phyloP scores from a whole-genome alignment of 1,140 invertebrate species.

The Drosophila willistoni region DNA sequence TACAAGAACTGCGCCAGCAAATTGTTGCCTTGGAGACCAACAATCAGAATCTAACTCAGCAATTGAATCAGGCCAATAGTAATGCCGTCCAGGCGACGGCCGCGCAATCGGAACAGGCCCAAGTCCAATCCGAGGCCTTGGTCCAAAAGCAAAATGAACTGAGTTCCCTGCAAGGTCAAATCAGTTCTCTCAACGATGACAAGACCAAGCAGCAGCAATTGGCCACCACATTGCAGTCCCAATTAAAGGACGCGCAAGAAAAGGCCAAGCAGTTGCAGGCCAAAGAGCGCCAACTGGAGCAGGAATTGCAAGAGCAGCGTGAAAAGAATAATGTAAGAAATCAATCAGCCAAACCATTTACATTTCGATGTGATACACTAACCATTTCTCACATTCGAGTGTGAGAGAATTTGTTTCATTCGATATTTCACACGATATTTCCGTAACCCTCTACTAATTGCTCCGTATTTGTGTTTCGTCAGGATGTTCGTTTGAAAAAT shows the following conservation, averaged over 20 bases:
- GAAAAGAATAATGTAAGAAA: slow-evolving; percentile 91
- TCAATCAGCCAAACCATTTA: too few relatives aligned
- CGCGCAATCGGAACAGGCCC: slow-evolving; percentile 62
- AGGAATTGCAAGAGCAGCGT: slow-evolving; percentile 87
- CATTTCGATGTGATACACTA: neutral
- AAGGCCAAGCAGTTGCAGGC: slow-evolving; percentile 54
- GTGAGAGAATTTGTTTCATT: neutral
- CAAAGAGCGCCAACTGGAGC: slow-evolving; percentile 68
- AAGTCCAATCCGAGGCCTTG: slow-evolving; percentile 50
- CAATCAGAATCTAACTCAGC: slow-evolving; percentile 45
- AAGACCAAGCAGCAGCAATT: slow-evolving; percentile 55
- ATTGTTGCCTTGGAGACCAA: slow-evolving; percentile 36
- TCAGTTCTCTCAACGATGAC: slow-evolving; percentile 41
- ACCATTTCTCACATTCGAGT: neutral
- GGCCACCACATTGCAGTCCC: slow-evolving; percentile 51
- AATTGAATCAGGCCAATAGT: slow-evolving; percentile 53
- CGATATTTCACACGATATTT: neutral
- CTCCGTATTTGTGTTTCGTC: slow-evolving; percentile 70
- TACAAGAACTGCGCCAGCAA: slow-evolving; percentile 61
- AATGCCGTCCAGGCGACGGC: slow-evolving; percentile 51
- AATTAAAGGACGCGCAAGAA: slow-evolving; percentile 64
- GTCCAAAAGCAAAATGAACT: slow-evolving; percentile 43
- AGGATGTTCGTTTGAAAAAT: slow-evolving; percentile 93
- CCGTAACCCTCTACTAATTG: slow-evolving; percentile 52
- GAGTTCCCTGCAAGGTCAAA: slow-evolving; percentile 44